A percentile compares a stretch with the other conserved stretches of the same genome.
Evolutionary conservation across 2,888 invertebrate species (phyloP).

Genomic region (Agriopis leucophaearia): DNA sequence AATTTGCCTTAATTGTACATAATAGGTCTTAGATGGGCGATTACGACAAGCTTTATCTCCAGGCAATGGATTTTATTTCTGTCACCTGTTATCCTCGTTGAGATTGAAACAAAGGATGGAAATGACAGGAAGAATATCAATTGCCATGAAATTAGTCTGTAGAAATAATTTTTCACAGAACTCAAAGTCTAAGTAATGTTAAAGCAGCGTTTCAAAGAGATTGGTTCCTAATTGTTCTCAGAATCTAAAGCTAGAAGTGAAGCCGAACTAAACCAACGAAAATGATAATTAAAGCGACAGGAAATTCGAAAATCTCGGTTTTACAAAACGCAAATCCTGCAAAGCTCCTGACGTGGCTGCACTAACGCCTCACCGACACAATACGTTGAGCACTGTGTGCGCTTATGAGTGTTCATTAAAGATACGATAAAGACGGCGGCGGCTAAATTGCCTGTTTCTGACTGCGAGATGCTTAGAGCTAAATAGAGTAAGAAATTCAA

Average conservation of each 20-base stretch:
- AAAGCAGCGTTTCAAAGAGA: slow-evolving; percentile 3
- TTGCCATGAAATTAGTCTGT: too few relatives aligned
- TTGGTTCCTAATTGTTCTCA: slow-evolving; percentile 11
- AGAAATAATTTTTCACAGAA: not conserved
- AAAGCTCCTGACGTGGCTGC: slow-evolving; percentile 60
- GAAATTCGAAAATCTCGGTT: slow-evolving; percentile 26
- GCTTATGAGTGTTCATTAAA: slow-evolving; percentile 86
- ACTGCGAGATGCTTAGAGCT: slow-evolving; percentile 50
- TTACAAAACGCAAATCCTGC: slow-evolving; percentile 72
- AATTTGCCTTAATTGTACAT: too few relatives aligned
- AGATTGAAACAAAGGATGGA: too few relatives aligned
- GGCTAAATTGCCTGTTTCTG: slow-evolving; percentile 75
- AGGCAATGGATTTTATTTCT: too few relatives aligned
- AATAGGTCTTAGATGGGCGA: too few relatives aligned
- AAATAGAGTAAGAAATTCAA: slow-evolving; percentile 36
- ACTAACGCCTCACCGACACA: slow-evolving; percentile 61
- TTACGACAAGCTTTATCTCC: too few relatives aligned
- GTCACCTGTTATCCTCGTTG: too few relatives aligned
- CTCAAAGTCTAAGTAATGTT: not conserved
- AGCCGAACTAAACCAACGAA: slow-evolving; percentile 11
- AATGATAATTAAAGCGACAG: slow-evolving; percentile 25
- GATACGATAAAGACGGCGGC: slow-evolving; percentile 84
- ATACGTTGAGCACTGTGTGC: slow-evolving; percentile 75
- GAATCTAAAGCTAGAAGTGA: slow-evolving; percentile 9
- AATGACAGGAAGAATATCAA: too few relatives aligned